phyloP scores from a whole-genome alignment of 2,113 vertebrate genomes.

The Sorex fumeus region DNA sequence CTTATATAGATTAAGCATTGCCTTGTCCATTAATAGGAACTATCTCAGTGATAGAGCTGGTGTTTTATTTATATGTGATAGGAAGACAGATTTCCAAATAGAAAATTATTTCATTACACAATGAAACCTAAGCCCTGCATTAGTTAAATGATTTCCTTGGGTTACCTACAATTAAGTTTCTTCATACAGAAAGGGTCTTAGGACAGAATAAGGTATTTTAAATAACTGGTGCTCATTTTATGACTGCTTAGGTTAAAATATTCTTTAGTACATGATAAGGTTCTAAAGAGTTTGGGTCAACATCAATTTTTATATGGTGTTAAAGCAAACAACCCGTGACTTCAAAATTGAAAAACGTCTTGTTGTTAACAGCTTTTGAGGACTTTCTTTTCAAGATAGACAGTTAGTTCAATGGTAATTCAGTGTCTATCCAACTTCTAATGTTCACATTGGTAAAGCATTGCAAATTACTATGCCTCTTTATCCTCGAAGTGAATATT shows the following conservation, averaged over 20 bases:
- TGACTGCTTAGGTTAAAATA: not conserved
- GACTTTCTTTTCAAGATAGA: not conserved
- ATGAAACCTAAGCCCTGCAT: not conserved
- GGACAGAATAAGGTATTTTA: not conserved
- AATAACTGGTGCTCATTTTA: not conserved
- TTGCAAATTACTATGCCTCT: not conserved
- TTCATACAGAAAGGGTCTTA: not conserved
- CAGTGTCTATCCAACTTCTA: not conserved
- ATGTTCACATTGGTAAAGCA: not conserved
- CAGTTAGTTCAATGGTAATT: not conserved
- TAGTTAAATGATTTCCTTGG: not conserved
- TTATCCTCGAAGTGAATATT: not conserved
- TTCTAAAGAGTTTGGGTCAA: not conserved
- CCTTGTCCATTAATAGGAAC: not conserved
- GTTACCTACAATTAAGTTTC: not conserved
- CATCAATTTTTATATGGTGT: not conserved
- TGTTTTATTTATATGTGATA: not conserved
- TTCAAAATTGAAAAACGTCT: constrained; percentile 38
- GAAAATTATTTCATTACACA: not conserved
- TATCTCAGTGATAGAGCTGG: not conserved
- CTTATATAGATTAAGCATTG: not conserved
- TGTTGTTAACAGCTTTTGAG: not conserved
- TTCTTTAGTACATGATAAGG: not conserved
- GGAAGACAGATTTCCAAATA: not conserved
- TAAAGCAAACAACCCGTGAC: not conserved